Conservation (phyloP, 2,113 vertebrate genomes). For the Phrynosoma platyrhinos region DNA sequence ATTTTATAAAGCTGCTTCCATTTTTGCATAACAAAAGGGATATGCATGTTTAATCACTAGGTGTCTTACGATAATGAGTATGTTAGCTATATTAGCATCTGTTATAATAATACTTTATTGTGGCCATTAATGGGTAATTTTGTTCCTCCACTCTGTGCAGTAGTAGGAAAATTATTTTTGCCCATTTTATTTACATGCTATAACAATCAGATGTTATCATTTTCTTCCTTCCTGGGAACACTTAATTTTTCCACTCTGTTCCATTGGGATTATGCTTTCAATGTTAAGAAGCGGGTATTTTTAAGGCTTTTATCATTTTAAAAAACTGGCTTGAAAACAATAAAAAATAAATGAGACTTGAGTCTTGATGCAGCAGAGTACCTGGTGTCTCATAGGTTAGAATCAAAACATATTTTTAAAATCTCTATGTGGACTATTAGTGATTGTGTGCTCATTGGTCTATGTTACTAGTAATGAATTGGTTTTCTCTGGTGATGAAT, state of each 20-base stretch:
- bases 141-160: conserved; percentile 13
- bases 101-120: conserved; percentile 64
- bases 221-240: conserved; percentile 28
- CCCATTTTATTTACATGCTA: conserved; percentile 19
- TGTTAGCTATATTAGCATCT: conserved; percentile 63
- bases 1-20: conserved; percentile 48
- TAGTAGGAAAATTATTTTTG: conserved; percentile 24
- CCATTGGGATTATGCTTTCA: neutral
- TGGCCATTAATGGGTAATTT: conserved; percentile 63
- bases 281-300: neutral
- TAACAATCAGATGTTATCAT: conserved; percentile 32
- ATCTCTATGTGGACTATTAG: conserved; percentile 37
- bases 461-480: neutral
- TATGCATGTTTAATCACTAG: conserved; percentile 53
- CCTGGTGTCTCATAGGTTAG: conserved; percentile 20
- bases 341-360: neutral
- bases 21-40: conserved; percentile 66
- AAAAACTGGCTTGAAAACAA: neutral
- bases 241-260: conserved; percentile 26
- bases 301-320: neutral
- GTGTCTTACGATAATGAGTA: conserved; percentile 56
- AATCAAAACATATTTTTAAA: conserved; percentile 42
- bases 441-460: neutral
- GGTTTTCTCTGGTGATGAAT: neutral
- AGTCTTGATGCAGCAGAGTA: neutral